phyloP scores from a whole-genome alignment of 2,888 invertebrate genomes.

The Cyclophora albipunctata region DNA sequence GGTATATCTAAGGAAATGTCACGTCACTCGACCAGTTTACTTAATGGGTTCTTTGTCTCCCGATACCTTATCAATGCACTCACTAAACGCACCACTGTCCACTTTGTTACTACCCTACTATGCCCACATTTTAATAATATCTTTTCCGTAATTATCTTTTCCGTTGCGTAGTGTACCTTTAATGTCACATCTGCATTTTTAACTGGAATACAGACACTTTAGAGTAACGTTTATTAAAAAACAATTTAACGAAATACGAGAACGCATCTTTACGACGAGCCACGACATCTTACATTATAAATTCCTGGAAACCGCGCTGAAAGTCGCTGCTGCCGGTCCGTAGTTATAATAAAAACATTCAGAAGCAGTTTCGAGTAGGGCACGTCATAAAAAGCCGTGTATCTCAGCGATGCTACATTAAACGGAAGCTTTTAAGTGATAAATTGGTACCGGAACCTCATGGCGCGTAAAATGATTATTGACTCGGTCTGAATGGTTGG shows the following conservation, averaged over 20 bases:
- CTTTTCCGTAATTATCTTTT: too few relatives aligned
- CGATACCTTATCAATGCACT: conserved; percentile 61
- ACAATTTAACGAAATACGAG: background rate
- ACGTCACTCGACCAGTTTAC: conserved; percentile 58
- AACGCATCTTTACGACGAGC: background rate
- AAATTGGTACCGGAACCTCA: conserved; percentile 70
- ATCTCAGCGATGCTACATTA: conserved; percentile 39
- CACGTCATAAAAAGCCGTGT: conserved; percentile 43
- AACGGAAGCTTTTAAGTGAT: conserved; percentile 72
- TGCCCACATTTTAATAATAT: too few relatives aligned
- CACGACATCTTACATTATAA: background rate
- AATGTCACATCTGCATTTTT: too few relatives aligned
- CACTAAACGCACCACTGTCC: conserved; percentile 35
- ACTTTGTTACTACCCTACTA: conserved; percentile 10
- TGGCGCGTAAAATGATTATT: conserved; percentile 66
- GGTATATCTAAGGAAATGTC: conserved; percentile 71
- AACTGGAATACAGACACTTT: too few relatives aligned
- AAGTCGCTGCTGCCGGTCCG: conserved; percentile 6
- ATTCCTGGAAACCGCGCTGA: conserved; percentile 5
- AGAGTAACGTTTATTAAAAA: too few relatives aligned
- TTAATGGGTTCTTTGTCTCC: conserved; percentile 73
- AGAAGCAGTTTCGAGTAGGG: conserved; percentile 32
- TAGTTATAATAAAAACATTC: conserved; percentile 27
- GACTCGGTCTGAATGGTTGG: conserved; percentile 43
- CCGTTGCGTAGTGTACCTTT: too few relatives aligned